Evolutionary conservation across 2,888 invertebrate genomes (phyloP).

Genomic region (Zhengitettix transpicula): DNA sequence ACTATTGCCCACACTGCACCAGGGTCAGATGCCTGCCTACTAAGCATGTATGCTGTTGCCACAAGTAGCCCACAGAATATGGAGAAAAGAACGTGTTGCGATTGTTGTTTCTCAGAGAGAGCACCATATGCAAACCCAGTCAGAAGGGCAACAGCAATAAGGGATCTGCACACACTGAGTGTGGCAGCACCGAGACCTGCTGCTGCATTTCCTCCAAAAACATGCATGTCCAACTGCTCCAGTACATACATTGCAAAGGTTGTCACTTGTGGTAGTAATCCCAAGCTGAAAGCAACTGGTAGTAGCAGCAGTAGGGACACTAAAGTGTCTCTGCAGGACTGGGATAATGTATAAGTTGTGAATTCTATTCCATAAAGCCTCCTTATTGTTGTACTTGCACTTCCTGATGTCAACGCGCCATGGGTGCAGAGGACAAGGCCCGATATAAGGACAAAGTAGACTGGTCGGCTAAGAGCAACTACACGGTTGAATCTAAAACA

Average conservation of each 20-base stretch:
- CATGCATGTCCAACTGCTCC: slow-evolving; percentile 54
- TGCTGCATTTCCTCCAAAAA: slow-evolving; percentile 59
- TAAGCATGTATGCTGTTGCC: slow-evolving; percentile 79
- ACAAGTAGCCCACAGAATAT: slow-evolving; percentile 84
- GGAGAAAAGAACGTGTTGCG: slow-evolving; percentile 85
- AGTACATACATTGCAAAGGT: slow-evolving; percentile 92
- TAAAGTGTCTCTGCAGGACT: slow-evolving; percentile 53
- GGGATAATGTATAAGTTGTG: slow-evolving; percentile 43
- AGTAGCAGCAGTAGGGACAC: slow-evolving; percentile 72
- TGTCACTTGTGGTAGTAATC: slow-evolving; percentile 91
- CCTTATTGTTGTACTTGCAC: slow-evolving; percentile 15
- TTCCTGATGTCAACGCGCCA: slow-evolving; percentile 26
- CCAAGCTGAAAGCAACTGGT: slow-evolving; percentile 86
- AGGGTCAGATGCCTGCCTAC: slow-evolving; percentile 83
- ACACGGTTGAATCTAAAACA: slow-evolving; percentile 25
- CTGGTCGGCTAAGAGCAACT: slow-evolving; percentile 81
- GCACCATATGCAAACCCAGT: slow-evolving; percentile 82
- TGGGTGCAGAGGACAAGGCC: slow-evolving; percentile 22
- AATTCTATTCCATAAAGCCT: slow-evolving; percentile 29
- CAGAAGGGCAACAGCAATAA: slow-evolving; percentile 59
- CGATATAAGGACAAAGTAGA: slow-evolving; percentile 69
- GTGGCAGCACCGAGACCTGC: slow-evolving; percentile 69
- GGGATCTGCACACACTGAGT: slow-evolving; percentile 65
- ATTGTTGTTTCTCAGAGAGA: slow-evolving; percentile 62
- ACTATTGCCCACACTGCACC: slow-evolving; percentile 74